A percentile compares a stretch with the other conserved stretches of the same genome.
Evolutionary conservation across 2,797 vertebrate genomes (phyloP).

Genomic region (Chiroxiphia lanceolata): DNA sequence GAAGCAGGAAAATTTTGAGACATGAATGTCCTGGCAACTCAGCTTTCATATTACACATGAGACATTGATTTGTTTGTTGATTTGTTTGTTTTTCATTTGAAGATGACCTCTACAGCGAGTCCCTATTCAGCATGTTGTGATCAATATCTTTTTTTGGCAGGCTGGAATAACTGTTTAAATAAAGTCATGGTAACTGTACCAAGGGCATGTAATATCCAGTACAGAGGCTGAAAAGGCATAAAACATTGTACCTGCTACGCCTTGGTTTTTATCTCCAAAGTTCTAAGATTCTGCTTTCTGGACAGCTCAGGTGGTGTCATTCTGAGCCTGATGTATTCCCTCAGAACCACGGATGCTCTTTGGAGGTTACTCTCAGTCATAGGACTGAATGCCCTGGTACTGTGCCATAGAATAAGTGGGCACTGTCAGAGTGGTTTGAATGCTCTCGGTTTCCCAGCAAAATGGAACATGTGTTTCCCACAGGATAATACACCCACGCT

Average conservation of each 20-base stretch:
- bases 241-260: not conserved
- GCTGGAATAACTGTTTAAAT: constrained; percentile 25
- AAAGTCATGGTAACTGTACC: not conserved
- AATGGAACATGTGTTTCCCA: constrained; percentile 18
- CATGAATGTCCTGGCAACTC: not conserved
- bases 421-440: not conserved
- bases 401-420: not conserved
- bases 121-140: constrained; percentile 11
- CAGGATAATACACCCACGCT: not conserved
- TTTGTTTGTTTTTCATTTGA: not conserved
- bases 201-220: not conserved
- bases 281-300: not conserved
- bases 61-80: not conserved
- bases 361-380: not conserved
- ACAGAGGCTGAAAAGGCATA: not conserved
- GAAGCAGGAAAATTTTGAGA: not conserved
- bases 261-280: not conserved
- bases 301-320: not conserved
- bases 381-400: not conserved
- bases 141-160: constrained; percentile 44
- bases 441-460: not conserved
- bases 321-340: not conserved
- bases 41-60: constrained; percentile 19
- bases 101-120: constrained; percentile 23
- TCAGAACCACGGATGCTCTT: not conserved